Evolutionary conservation across 2,888 invertebrate species (phyloP).

Genomic region (Euplagia quadripunctaria): DNA sequence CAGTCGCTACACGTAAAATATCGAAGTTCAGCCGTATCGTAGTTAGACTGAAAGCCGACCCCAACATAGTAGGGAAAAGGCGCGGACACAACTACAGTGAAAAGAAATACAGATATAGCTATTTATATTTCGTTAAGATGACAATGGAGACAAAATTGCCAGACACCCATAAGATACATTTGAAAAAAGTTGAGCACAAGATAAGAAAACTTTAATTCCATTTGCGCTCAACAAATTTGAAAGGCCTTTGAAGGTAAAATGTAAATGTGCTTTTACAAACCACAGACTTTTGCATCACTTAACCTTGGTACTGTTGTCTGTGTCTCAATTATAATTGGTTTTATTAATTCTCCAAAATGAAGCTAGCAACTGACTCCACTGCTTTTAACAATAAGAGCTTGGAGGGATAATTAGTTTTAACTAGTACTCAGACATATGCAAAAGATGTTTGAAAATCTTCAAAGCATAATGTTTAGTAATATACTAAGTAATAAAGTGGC

Average conservation of each 20-base stretch:
- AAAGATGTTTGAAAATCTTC: not conserved
- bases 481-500: conserved; percentile 25
- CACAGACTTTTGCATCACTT: conserved; percentile 38
- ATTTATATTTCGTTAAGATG: not conserved
- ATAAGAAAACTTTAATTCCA: conserved; percentile 23
- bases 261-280: conserved; percentile 38
- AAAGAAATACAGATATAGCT: not conserved
- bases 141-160: not conserved
- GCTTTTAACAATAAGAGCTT: conserved; percentile 4
- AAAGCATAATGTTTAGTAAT: not conserved
- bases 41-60: too few species aligned
- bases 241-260: conserved; percentile 34
- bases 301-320: conserved; percentile 31
- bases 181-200: conserved; percentile 7
- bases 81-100: not conserved
- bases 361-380: conserved; percentile 14
- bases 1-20: too few species aligned
- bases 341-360: conserved; percentile 24
- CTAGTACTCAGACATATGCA: not conserved
- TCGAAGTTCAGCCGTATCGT: too few species aligned
- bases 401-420: not conserved
- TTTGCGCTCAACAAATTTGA: conserved; percentile 20
- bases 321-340: conserved; percentile 33
- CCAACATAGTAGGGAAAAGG: too few species aligned
- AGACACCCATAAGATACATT: conserved; percentile 2